A percentile compares a stretch with the other conserved stretches of the same genome.
Conservation (phyloP, 2,797 vertebrate species). For the Sparus aurata region DNA sequence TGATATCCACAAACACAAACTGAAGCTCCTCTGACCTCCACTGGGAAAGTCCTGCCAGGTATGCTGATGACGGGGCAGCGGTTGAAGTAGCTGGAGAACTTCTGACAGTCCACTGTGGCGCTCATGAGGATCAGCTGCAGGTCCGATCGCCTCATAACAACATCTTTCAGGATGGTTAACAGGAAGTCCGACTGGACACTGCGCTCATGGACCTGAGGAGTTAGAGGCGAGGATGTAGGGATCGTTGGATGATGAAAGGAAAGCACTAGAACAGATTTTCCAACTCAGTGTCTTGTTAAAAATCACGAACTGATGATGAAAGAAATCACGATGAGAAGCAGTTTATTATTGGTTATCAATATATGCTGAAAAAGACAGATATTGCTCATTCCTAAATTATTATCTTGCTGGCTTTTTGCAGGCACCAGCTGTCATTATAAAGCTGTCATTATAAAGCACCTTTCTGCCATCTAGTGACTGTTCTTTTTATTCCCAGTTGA, state of each 20-base stretch:
- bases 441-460: too few species aligned
- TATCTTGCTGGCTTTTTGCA: too few species aligned
- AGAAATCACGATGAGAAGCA: too few species aligned
- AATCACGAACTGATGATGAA: too few species aligned
- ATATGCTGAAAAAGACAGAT: too few species aligned
- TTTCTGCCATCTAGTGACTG: too few species aligned
- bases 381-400: too few species aligned
- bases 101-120: conserved; percentile 95
- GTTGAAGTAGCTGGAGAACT: conserved; percentile 96
- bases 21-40: conserved; percentile 86
- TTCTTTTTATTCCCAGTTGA: too few species aligned
- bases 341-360: too few species aligned
- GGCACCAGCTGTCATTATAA: too few species aligned
- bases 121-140: conserved; percentile 96
- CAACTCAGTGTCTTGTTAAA: neutral
- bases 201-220: conserved; percentile 94
- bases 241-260: neutral
- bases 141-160: conserved; percentile 93
- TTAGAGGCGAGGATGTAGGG: neutral
- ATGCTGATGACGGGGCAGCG: conserved; percentile 95
- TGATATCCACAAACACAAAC: neutral
- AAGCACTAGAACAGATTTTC: neutral
- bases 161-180: conserved; percentile 92
- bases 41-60: conserved; percentile 94
- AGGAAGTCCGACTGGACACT: conserved; percentile 98